Percentiles rank a stretch among this genome's conserved stretches.
Conservation (phyloP, 2,113 vertebrate genomes). For the Indri indri region DNA sequence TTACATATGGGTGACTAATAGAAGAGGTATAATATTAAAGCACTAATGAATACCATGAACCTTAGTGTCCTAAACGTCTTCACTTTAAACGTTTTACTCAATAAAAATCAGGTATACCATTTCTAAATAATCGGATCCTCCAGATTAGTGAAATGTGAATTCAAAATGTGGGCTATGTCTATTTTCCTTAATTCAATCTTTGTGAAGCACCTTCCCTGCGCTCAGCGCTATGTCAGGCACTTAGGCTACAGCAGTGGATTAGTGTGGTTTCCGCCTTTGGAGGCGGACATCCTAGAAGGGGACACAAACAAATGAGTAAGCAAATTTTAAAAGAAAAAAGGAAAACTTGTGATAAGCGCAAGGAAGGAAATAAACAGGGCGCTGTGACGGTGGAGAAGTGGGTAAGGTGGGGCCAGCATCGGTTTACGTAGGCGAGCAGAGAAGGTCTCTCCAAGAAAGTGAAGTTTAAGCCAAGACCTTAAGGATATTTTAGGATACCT, state of each 20-base stretch:
- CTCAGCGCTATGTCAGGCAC: not conserved
- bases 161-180: not conserved
- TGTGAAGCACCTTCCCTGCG: not conserved
- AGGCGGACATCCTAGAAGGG: not conserved
- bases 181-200: not conserved
- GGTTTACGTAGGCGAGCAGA: not conserved
- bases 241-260: not conserved
- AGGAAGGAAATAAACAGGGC: conserved; percentile 31
- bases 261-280: not conserved
- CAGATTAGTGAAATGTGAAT: not conserved
- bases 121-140: not conserved
- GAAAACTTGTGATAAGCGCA: not conserved
- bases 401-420: no score
- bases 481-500: conserved; percentile 4
- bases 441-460: not conserved
- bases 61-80: not conserved
- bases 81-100: not conserved
- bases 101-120: not conserved
- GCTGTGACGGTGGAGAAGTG: not conserved
- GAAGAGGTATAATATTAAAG: not conserved
- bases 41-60: not conserved
- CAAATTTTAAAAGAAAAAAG: conserved; percentile 18
- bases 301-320: conserved; percentile 47
- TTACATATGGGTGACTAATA: not conserved
- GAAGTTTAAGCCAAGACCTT: conserved; percentile 6